Percentiles rank a stretch among this genome's conserved stretches.
These are phyloP conservation scores for Cataglyphis cursor DNA, from an alignment of 2,888 invertebrate species.

Conservation along the genomic window DNA sequence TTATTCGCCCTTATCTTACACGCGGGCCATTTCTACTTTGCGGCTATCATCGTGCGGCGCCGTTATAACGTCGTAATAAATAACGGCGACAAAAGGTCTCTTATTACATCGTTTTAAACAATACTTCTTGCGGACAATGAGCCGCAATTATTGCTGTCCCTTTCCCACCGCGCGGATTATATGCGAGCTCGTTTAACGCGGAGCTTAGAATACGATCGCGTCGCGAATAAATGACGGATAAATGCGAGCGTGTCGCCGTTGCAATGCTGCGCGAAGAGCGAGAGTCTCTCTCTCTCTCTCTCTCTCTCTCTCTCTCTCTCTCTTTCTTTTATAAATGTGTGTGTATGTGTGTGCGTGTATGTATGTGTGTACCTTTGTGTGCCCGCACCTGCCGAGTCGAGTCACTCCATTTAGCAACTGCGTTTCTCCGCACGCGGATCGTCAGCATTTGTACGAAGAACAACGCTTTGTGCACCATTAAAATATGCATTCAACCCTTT, in stretches of 20 bases:
- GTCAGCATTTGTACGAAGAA: constrained; percentile 39
- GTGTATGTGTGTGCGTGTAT: neutral
- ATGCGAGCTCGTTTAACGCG: constrained; percentile 66
- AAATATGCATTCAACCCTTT: neutral
- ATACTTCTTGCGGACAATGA: constrained; percentile 69
- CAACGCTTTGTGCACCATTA: constrained; percentile 14
- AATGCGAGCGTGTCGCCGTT: constrained; percentile 43
- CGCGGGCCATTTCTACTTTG: constrained; percentile 46
- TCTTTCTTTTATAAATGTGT: neutral
- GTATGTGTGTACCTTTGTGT: constrained; percentile 29
- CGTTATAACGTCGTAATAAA: constrained; percentile 66
- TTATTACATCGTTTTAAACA: constrained; percentile 64
- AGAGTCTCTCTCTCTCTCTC: neutral
- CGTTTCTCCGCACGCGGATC: constrained; percentile 48
- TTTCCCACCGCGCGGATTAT: constrained; percentile 68
- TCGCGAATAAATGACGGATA: constrained; percentile 64
- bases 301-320: neutral
- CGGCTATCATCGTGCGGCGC: constrained; percentile 53
- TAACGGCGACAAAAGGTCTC: constrained; percentile 69
- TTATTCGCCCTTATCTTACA: constrained; percentile 53
- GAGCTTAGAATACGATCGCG: constrained; percentile 67
- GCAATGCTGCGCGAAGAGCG: constrained; percentile 24
- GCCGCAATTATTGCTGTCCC: constrained; percentile 68
- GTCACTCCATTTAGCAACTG: constrained; percentile 62
- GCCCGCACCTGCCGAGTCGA: constrained; percentile 67